Conservation (phyloP, 2,888 invertebrate genomes). For the Drosophila nr. medialis region DNA sequence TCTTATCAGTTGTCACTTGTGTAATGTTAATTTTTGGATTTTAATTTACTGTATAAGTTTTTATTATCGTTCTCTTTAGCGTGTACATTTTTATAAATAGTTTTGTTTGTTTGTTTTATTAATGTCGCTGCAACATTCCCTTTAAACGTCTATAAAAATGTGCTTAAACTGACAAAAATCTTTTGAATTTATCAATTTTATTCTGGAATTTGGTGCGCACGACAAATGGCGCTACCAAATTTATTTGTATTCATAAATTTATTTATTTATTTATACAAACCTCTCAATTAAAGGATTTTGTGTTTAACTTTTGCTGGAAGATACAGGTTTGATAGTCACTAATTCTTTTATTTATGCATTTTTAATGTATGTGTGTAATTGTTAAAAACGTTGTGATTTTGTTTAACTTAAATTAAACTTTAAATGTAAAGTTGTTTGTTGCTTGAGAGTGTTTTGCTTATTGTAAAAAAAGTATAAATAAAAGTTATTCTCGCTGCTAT, state of each 20-base stretch:
- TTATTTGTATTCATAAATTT: conserved; percentile 44
- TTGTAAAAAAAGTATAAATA: conserved; percentile 79
- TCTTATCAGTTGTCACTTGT: conserved; percentile 12
- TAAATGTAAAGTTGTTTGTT: conserved; percentile 31
- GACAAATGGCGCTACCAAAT: conserved; percentile 53
- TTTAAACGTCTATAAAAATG: conserved; percentile 78
- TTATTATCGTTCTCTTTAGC: conserved; percentile 74
- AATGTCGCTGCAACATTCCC: conserved; percentile 44
- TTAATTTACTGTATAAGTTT: conserved; percentile 65
- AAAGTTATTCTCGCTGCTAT: conserved; percentile 61
- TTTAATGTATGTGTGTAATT: conserved; percentile 50
- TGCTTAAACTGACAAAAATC: conserved; percentile 81
- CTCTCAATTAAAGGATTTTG: conserved; percentile 62
- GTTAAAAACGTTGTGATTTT: conserved; percentile 59
- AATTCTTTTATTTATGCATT: conserved; percentile 80
- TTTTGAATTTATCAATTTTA: conserved; percentile 62
- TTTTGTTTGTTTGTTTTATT: conserved; percentile 37
- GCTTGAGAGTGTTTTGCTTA: conserved; percentile 33
- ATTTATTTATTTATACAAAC: conserved; percentile 62
- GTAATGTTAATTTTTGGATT: conserved; percentile 41
- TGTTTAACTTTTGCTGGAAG: conserved; percentile 82
- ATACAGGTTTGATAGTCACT: conserved; percentile 85
- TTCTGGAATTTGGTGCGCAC: conserved; percentile 32
- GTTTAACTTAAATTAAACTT: conserved; percentile 41
- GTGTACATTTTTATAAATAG: conserved; percentile 78